Conservation (phyloP, 92 coral and sea anemone genomes). For the Zoanthus sociatus region DNA sequence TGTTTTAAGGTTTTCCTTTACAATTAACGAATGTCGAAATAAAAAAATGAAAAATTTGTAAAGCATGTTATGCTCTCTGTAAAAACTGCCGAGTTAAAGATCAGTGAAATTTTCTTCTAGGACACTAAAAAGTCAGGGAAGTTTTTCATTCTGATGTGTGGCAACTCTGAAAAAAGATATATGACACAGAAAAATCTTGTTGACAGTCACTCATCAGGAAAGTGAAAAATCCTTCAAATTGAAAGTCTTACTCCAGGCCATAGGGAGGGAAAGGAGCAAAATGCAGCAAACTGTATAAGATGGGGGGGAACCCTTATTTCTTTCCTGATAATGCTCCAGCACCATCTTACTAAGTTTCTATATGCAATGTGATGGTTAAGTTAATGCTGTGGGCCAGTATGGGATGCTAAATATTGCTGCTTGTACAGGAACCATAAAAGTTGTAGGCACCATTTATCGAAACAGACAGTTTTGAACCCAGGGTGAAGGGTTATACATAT, state of each 20-base stretch:
- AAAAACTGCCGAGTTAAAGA: no score
- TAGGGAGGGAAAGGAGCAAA: conserved; percentile 28
- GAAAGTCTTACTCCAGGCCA: conserved; percentile 22
- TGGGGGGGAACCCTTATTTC: conserved; percentile 11
- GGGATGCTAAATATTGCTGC: background rate
- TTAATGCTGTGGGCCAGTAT: background rate
- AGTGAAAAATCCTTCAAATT: conserved; percentile 29
- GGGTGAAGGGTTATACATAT: background rate
- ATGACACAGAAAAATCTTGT: no score
- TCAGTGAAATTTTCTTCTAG: no score
- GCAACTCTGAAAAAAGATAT: no score
- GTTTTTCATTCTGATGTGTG: no score
- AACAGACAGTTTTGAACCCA: conserved; percentile 2
- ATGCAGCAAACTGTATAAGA: conserved; percentile 22
- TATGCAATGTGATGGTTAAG: background rate
- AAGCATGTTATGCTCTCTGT: no score
- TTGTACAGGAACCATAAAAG: background rate
- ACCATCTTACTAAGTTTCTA: conserved; percentile 5
- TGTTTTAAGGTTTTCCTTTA: no score
- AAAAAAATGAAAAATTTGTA: no score
- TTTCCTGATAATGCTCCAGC: background rate
- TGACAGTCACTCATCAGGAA: conserved; percentile 17
- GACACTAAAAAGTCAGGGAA: no score
- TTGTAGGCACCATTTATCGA: background rate
- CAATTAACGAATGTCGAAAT: no score